phyloP scores from a whole-genome alignment of 2,888 invertebrate species.

The Carpatolechia fugitivella region DNA sequence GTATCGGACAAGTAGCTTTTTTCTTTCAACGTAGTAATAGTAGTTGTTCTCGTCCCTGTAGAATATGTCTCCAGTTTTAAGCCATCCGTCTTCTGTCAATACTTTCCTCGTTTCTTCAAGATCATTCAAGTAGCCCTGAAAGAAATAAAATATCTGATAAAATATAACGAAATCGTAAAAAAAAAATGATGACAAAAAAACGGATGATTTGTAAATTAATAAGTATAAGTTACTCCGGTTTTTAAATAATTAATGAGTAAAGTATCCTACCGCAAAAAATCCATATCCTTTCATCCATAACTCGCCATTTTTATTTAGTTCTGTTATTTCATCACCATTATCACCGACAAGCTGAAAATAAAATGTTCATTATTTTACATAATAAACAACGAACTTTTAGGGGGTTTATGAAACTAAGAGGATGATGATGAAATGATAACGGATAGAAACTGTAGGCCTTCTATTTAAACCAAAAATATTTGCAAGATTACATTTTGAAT shows the following conservation, averaged over 20 bases:
- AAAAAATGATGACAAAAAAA: neutral
- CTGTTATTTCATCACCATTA: conserved; percentile 29
- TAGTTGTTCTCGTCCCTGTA: conserved; percentile 39
- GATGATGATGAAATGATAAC: too few species aligned
- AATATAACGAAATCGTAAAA: neutral
- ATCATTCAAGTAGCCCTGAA: conserved; percentile 47
- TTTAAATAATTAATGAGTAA: neutral
- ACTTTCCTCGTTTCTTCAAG: conserved; percentile 40
- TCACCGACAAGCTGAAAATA: conserved; percentile 40
- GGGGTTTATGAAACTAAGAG: too few species aligned
- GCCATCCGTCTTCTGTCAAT: conserved; percentile 45
- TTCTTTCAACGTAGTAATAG: conserved; percentile 47
- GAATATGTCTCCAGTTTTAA: conserved; percentile 50
- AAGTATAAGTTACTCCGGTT: too few species aligned
- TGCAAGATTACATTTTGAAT: too few species aligned
- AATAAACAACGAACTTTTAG: too few species aligned
- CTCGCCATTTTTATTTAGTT: conserved; percentile 37
- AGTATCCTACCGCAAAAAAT: conserved; percentile 43
- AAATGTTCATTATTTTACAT: too few species aligned
- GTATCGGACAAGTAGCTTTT: conserved; percentile 45
- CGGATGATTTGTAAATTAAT: too few species aligned
- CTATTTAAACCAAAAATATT: too few species aligned
- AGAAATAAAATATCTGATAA: neutral
- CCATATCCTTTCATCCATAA: conserved; percentile 44
- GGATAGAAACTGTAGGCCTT: too few species aligned